Percentiles rank a stretch among this genome's conserved stretches.
phyloP scores from a whole-genome alignment of 2,797 vertebrate species.

The Gymnoscopelus microlampas region DNA sequence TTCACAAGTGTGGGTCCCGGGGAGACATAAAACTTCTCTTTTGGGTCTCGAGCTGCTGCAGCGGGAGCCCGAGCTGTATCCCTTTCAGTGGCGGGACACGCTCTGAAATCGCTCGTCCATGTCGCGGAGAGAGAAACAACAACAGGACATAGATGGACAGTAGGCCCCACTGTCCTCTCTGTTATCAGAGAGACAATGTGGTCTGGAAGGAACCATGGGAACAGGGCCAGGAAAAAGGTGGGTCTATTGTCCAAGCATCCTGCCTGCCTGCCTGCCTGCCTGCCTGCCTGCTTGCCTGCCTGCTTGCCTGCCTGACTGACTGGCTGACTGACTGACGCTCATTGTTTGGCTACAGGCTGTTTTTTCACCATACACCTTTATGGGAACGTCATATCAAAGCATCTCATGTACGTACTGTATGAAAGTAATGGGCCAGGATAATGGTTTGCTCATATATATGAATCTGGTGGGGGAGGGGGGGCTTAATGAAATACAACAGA shows the following conservation, averaged over 20 bases:
- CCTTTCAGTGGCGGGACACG: constrained; percentile 34
- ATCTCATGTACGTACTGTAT: constrained; percentile 29
- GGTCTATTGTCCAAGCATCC: constrained; percentile 93
- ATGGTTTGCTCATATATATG: constrained; percentile 2
- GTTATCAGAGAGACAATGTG: constrained; percentile 85
- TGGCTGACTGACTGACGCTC: constrained; percentile 82
- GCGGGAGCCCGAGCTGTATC: constrained; percentile 40
- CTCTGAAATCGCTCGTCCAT: constrained; percentile 10
- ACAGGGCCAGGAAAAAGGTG: constrained; percentile 98
- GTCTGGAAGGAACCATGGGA: constrained; percentile 95
- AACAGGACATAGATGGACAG: constrained; percentile 64
- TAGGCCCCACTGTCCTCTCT: constrained; percentile 74
- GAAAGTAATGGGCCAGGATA: constrained; percentile 1
- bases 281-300: constrained; percentile 92
- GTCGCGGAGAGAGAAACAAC: constrained; percentile 36
- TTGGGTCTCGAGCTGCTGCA: neutral
- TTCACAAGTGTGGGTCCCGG: too few relatives aligned
- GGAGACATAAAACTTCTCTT: too few relatives aligned
- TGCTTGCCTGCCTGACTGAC: constrained; percentile 87
- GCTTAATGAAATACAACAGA: too few relatives aligned
- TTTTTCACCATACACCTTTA: constrained; percentile 36
- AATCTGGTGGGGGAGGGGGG: neutral
- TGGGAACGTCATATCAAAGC: constrained; percentile 65
- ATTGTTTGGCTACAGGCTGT: constrained; percentile 78
- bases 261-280: constrained; percentile 79